Percentiles rank a stretch among this genome's conserved stretches.
Conservation (phyloP, 2,888 invertebrate genomes). For the Gryllus longicercus region DNA sequence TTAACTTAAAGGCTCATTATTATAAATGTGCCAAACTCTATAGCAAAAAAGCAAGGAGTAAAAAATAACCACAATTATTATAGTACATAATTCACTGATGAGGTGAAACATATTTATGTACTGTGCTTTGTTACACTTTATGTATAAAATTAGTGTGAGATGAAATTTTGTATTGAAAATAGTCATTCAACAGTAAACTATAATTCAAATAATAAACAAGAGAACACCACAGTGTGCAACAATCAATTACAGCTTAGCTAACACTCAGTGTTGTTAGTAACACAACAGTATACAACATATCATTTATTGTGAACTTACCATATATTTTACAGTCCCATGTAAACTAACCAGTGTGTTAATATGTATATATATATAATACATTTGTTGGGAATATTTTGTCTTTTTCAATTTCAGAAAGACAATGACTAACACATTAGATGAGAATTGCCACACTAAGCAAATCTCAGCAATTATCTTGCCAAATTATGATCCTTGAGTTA, state of each 20-base stretch:
- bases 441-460: neutral
- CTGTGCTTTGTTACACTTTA: constrained; percentile 6
- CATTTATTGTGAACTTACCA: neutral
- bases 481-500: neutral
- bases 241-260: neutral
- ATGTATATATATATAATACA: neutral
- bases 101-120: neutral
- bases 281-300: constrained; percentile 17
- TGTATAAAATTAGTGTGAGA: neutral
- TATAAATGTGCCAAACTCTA: constrained; percentile 3
- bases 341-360: neutral
- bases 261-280: neutral
- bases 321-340: constrained; percentile 17
- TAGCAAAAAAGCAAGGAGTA: neutral
- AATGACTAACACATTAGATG: neutral
- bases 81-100: neutral
- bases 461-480: neutral
- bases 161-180: constrained; percentile 5
- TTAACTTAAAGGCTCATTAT: neutral
- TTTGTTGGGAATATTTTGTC: neutral
- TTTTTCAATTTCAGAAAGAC: neutral
- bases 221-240: neutral
- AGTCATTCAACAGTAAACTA: neutral
- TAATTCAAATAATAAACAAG: neutral
- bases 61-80: neutral